Base-by-base conservation (phyloP, 2,888 invertebrate species). In the Steinernema carpocapsae region DNA sequence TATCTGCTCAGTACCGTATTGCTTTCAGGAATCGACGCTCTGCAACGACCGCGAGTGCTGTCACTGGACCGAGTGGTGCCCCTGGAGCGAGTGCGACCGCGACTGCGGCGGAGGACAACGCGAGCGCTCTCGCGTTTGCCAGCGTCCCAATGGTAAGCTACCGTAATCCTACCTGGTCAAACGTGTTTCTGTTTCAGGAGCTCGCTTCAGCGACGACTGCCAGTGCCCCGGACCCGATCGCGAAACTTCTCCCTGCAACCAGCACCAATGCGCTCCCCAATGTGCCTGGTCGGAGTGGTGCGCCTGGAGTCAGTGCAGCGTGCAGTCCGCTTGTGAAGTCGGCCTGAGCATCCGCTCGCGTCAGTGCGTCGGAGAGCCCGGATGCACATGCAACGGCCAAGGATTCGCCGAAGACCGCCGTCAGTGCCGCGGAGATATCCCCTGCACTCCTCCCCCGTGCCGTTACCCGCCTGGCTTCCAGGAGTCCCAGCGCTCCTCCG, bases 351-450 rank as follows among this genome's bases (percentile, higher is more conserved):
- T 22, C 7, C 71, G 76, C 26, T 42, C 42, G 0, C 71, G 76
- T 2, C 84, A 84, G 73, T 84, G 84, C 72, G 84, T 84, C 70
- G 84, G 84, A 46, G 84, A 84, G 72, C 59, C 79, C 6, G 84
- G 84, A 45, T 84, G 84, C 70, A 79, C 82, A 71, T 84, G 84
- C 56, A 80, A 81, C 71, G 84, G 84, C 71, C 76, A 82, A 45
- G 83, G 83, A 74, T 76, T 79, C 14, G 81, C 80, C 19, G 83
- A 84, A 52, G 84, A 84, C 75, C 76, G 74, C 12, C 81, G 83
- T 72, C 84, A 83, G 71, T 84, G 84, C 75, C 78, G 82, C 29
- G 84, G 84, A 24, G 64, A 32, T 0, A 26, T 26, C 17, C 64
- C 64, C 19, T 64, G 64, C 37, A 64, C 64, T 17, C 64, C 64